Percentiles rank a stretch among this genome's conserved stretches.
Conservation (phyloP, 2,888 invertebrate genomes). For the Dasysyrphus tricinctus region DNA sequence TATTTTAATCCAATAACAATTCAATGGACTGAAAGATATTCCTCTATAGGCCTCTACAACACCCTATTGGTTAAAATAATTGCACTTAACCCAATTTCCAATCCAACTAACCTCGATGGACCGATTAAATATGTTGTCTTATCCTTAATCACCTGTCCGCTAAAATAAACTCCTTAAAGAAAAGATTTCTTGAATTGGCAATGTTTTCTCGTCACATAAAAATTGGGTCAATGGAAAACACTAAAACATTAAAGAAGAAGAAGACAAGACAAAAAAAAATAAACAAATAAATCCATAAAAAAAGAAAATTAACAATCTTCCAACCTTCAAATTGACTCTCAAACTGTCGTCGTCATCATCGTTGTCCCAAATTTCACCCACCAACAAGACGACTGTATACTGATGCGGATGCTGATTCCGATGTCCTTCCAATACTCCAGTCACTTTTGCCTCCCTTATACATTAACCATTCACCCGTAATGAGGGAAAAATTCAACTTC, state of each 20-base stretch:
- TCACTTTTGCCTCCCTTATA: conserved; percentile 11
- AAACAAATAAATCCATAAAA: conserved; percentile 38
- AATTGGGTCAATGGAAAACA: conserved; percentile 25
- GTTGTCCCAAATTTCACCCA: conserved; percentile 15
- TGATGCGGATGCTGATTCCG: neutral
- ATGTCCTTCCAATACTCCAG: conserved; percentile 39
- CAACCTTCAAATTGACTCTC: conserved; percentile 44
- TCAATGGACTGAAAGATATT: neutral
- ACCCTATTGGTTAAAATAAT: conserved; percentile 15
- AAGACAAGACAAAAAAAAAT: neutral
- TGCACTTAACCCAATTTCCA: conserved; percentile 29
- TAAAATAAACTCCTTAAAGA: neutral
- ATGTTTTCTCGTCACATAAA: conserved; percentile 5
- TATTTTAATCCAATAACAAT: neutral
- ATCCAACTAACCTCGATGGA: conserved; percentile 25
- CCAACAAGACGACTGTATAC: neutral
- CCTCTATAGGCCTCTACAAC: no score
- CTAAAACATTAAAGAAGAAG: neutral
- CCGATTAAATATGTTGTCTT: conserved; percentile 37
- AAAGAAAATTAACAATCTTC: conserved; percentile 42
- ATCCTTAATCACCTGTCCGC: conserved; percentile 40
- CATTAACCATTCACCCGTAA: conserved; percentile 68
- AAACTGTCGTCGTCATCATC: conserved; percentile 20
- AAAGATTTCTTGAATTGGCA: conserved; percentile 20
- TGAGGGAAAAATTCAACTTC: conserved; percentile 59